Percentiles rank a stretch among this genome's conserved stretches.
These are phyloP conservation scores for Falcunculus frontatus DNA, from an alignment of 2,113 vertebrate species.

Conservation along the genomic window DNA sequence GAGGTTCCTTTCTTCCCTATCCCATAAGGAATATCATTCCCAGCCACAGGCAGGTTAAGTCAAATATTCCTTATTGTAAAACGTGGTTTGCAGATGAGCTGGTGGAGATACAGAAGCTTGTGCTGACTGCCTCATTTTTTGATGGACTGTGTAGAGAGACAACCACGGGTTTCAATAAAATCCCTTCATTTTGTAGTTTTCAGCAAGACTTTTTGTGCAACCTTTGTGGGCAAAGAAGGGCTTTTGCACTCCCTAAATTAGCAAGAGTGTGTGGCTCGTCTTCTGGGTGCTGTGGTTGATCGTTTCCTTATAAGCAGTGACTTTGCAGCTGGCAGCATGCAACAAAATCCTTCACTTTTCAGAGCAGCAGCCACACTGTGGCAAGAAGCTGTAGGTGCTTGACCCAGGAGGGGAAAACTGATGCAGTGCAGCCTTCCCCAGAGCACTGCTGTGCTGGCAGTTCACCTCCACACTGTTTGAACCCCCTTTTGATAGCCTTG, in stretches of 20 bases:
- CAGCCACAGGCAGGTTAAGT: not conserved
- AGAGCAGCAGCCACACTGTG: not conserved
- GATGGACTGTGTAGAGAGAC: not conserved
- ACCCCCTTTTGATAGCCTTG: not conserved
- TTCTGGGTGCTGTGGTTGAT: not conserved
- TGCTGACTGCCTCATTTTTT: not conserved
- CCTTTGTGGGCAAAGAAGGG: not conserved
- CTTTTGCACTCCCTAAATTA: not conserved
- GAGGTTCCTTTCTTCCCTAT: not conserved
- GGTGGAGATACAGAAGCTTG: not conserved
- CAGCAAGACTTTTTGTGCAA: not conserved
- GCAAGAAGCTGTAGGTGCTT: not conserved
- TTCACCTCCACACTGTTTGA: not conserved
- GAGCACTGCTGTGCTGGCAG: not conserved
- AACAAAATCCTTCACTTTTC: conserved; percentile 13
- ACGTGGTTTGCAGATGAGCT: not conserved
- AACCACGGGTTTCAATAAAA: not conserved
- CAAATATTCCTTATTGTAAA: not conserved
- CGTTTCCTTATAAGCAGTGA: conserved; percentile 29
- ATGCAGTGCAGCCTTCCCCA: not conserved
- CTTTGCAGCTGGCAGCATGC: conserved; percentile 7
- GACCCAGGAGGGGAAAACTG: not conserved
- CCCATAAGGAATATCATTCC: not conserved
- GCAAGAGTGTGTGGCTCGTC: not conserved
- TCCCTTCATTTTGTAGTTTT: not conserved